phyloP scores from a whole-genome alignment of 2,113 vertebrate genomes.

The Stegostoma tigrinum region DNA sequence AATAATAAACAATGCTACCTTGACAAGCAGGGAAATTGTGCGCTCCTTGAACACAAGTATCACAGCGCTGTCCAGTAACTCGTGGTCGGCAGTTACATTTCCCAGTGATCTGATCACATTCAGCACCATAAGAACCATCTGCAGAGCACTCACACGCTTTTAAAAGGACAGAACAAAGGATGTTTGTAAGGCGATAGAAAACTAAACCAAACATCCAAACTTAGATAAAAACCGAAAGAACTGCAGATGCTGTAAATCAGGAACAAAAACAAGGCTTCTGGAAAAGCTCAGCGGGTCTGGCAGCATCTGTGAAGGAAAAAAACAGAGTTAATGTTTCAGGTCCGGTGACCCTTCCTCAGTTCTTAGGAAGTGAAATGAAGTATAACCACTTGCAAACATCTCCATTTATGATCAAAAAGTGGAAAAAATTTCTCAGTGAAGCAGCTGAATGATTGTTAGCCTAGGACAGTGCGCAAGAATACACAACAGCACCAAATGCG shows the following conservation, averaged over 20 bases:
- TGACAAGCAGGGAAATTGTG: conserved; percentile 66
- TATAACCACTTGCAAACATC: not conserved
- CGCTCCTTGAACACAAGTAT: conserved; percentile 60
- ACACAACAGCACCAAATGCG: no score
- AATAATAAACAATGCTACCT: conserved; percentile 51
- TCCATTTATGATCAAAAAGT: no score
- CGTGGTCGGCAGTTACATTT: conserved; percentile 67
- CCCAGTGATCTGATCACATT: conserved; percentile 59
- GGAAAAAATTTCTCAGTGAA: not conserved
- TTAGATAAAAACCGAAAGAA: no score
- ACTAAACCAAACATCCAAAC: not conserved
- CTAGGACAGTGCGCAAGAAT: not conserved
- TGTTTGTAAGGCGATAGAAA: not conserved
- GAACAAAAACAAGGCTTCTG: no score
- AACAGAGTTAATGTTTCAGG: not conserved
- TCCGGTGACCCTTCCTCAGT: not conserved
- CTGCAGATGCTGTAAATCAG: no score
- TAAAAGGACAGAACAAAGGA: conserved; percentile 39
- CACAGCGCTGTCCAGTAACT: conserved; percentile 62
- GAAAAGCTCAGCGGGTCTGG: no score
- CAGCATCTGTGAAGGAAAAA: no score
- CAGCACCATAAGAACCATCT: conserved; percentile 55
- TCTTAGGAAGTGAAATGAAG: not conserved
- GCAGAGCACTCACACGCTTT: conserved; percentile 71
- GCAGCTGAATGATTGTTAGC: not conserved